phyloP scores from a whole-genome alignment of 2,888 invertebrate genomes.

The Thalpophila matura region DNA sequence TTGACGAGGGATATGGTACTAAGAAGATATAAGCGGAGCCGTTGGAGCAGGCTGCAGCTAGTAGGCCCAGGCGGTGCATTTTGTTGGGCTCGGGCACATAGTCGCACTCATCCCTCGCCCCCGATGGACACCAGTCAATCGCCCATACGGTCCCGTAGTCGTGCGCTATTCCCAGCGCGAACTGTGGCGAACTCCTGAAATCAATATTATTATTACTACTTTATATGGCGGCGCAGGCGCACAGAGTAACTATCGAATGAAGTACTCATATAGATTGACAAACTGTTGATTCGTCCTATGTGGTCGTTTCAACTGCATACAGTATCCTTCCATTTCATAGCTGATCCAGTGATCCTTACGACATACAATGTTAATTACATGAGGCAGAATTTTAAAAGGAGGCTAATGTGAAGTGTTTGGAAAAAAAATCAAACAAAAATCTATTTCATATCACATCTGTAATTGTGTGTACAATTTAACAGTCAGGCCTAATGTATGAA shows the following conservation, averaged over 20 bases:
- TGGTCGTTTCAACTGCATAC: too few relatives aligned
- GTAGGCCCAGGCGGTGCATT: constrained; percentile 91
- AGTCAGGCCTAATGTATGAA: too few relatives aligned
- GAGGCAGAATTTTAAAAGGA: too few relatives aligned
- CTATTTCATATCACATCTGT: too few relatives aligned
- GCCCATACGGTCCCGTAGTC: constrained; percentile 92
- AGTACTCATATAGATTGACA: too few relatives aligned
- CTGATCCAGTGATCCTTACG: too few relatives aligned
- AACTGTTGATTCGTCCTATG: too few relatives aligned
- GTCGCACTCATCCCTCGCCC: constrained; percentile 87
- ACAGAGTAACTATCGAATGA: background rate
- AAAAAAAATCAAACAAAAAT: too few relatives aligned
- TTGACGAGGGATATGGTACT: constrained; percentile 85
- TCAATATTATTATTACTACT: constrained; percentile 5
- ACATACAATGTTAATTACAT: too few relatives aligned
- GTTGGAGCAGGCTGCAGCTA: constrained; percentile 93
- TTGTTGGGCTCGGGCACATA: background rate
- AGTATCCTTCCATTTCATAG: too few relatives aligned
- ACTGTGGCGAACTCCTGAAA: constrained; percentile 72
- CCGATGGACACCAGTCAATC: constrained; percentile 95
- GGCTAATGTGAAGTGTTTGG: too few relatives aligned
- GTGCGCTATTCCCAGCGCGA: constrained; percentile 92
- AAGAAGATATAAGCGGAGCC: constrained; percentile 92
- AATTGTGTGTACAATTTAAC: too few relatives aligned
- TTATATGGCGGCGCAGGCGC: background rate